Percentiles rank a stretch among this genome's conserved stretches.
Conservation (phyloP, 35 echinoderm and acorn worm species). For the Nesometra sesokonis region DNA sequence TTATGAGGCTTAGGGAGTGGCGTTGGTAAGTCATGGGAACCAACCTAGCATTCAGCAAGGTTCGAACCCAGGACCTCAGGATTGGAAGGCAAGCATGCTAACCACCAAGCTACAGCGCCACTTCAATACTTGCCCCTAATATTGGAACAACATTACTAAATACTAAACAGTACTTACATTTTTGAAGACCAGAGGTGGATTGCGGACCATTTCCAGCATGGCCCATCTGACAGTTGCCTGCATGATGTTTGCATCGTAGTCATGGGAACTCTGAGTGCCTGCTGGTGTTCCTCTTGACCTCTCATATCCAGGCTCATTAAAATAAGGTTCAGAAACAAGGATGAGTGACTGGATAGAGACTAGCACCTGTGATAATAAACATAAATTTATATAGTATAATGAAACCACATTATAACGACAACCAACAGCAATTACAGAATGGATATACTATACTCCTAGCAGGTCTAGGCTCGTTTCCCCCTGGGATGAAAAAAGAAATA, state of each 20-base stretch:
- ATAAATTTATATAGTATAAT: neutral
- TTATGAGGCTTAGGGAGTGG: too few relatives aligned
- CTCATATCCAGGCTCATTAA: conserved; percentile 99
- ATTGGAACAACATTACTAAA: too few relatives aligned
- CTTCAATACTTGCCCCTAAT: too few relatives aligned
- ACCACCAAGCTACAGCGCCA: too few relatives aligned
- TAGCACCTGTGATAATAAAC: conserved; percentile 43
- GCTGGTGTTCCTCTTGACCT: conserved; percentile 85
- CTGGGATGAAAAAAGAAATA: too few relatives aligned
- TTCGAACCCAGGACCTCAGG: too few relatives aligned
- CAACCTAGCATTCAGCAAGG: too few relatives aligned
- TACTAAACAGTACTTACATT: conserved; percentile 47
- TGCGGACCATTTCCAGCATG: conserved; percentile 90
- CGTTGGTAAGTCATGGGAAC: too few relatives aligned
- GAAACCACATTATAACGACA: neutral
- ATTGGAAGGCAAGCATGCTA: too few relatives aligned
- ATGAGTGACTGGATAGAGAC: conserved; percentile 97
- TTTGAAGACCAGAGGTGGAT: conserved; percentile 90
- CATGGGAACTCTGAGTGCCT: conserved; percentile 89
- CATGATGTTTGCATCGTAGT: conserved; percentile 99
- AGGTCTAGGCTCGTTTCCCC: too few relatives aligned
- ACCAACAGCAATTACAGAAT: too few relatives aligned
- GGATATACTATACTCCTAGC: too few relatives aligned
- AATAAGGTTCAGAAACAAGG: conserved; percentile 90
- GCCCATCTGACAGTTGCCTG: conserved; percentile 96